Conservation (phyloP, 2,113 vertebrate species). For the Hystrix brachyura region DNA sequence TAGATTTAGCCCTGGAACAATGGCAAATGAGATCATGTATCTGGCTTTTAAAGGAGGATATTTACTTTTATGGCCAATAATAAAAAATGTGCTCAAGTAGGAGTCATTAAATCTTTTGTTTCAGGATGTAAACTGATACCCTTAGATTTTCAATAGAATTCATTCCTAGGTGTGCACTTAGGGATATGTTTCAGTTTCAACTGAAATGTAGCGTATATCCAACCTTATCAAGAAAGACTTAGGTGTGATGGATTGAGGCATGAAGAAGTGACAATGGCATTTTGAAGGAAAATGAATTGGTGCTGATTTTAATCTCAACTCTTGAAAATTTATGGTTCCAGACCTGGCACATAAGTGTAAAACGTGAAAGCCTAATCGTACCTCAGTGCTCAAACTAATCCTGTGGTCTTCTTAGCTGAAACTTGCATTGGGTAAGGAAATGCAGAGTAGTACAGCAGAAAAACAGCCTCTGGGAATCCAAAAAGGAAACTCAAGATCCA, state of each 20-base stretch:
- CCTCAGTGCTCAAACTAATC: conserved; percentile 1
- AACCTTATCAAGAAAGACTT: conserved; percentile 53
- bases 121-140: conserved; percentile 78
- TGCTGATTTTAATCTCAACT: conserved; percentile 70
- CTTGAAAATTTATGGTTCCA: conserved; percentile 56
- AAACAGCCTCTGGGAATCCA: not conserved
- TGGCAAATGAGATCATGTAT: conserved; percentile 83
- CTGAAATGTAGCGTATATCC: not conserved
- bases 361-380: conserved; percentile 53
- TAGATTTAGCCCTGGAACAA: conserved; percentile 80
- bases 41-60: conserved; percentile 80
- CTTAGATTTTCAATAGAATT: conserved; percentile 60
- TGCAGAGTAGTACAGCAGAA: not conserved
- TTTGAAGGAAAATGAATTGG: conserved; percentile 69
- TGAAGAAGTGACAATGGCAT: conserved; percentile 42
- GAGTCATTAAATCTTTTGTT: conserved; percentile 83
- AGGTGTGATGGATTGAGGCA: conserved; percentile 29
- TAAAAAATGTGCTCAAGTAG: conserved; percentile 82
- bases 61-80: conserved; percentile 84
- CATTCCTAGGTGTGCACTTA: conserved; percentile 66
- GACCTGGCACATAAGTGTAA: conserved; percentile 47
- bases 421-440: not conserved
- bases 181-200: conserved; percentile 50
- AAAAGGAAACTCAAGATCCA: not conserved
- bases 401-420: not conserved